Evolutionary conservation across 2,888 invertebrate species (phyloP).

Genomic region (Leucoma salicis): DNA sequence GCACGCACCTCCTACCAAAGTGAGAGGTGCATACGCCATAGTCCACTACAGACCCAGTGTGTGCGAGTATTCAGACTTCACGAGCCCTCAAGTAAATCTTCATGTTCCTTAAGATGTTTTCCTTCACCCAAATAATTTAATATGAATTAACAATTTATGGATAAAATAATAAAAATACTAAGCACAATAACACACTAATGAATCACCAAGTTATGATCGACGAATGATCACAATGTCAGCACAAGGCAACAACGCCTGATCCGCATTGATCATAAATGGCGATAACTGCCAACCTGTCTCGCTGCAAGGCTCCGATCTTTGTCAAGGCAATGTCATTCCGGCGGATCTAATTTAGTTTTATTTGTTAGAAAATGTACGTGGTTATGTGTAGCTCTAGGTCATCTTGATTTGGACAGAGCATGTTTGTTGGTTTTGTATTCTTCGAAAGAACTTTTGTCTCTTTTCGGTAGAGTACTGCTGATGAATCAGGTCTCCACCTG

Average conservation of each 20-base stretch:
- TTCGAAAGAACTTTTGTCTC: not conserved
- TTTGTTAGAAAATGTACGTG: slow-evolving; percentile 3
- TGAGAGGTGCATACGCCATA: no score
- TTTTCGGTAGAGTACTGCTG: not conserved
- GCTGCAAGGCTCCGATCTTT: slow-evolving; percentile 31
- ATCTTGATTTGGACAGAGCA: not conserved
- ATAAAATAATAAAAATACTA: not conserved
- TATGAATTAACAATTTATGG: no score
- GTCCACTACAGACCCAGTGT: no score
- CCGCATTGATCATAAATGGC: slow-evolving; percentile 38
- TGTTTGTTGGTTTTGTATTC: not conserved
- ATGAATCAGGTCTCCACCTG: no score
- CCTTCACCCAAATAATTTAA: no score
- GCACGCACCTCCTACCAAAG: no score
- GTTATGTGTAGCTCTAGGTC: slow-evolving; percentile 1
- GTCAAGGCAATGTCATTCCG: slow-evolving; percentile 38
- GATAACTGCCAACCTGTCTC: slow-evolving; percentile 34
- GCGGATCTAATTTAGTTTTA: slow-evolving; percentile 5
- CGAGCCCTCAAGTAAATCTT: no score
- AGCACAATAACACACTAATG: slow-evolving; percentile 13
- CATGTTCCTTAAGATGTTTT: no score
- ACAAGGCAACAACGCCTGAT: slow-evolving; percentile 31
- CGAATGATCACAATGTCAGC: slow-evolving; percentile 24
- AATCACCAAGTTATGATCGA: slow-evolving; percentile 34
- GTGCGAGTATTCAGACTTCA: no score